Evolutionary conservation across 2,113 vertebrate genomes (phyloP).

Genomic region (Mustelus asterias): DNA sequence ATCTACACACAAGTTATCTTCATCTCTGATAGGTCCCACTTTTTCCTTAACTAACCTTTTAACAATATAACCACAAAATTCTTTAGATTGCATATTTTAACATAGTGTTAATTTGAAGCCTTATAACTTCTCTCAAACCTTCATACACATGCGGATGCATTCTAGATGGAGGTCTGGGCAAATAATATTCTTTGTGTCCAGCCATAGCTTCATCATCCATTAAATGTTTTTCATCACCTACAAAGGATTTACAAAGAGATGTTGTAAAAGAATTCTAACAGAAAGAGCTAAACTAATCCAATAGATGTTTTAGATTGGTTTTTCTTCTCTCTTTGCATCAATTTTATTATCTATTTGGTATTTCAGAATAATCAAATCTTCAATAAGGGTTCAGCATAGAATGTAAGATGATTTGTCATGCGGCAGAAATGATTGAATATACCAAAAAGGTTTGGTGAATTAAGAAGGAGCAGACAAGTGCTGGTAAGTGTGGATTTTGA

Average conservation of each 20-base stretch:
- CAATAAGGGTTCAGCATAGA: background rate
- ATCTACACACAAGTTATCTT: too few species aligned
- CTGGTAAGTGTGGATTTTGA: background rate
- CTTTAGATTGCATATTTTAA: background rate
- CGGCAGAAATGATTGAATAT: background rate
- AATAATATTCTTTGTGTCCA: background rate
- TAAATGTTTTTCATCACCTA: background rate
- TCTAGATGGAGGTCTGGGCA: background rate
- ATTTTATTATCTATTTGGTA: background rate
- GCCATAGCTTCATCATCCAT: too few species aligned
- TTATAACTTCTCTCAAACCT: background rate
- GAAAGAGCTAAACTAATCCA: background rate
- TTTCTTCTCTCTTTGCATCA: background rate
- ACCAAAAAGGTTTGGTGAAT: background rate
- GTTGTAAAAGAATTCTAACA: background rate
- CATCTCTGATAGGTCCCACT: too few species aligned
- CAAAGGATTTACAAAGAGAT: background rate
- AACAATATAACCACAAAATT: background rate
- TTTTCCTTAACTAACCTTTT: too few species aligned
- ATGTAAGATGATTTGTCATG: background rate
- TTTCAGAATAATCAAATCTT: background rate
- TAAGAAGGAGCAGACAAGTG: background rate
- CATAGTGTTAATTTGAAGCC: background rate
- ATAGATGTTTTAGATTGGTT: too few species aligned
- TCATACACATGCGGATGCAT: background rate